Conservation (phyloP, 2,113 vertebrate species). For the Hepsetus odoe region DNA sequence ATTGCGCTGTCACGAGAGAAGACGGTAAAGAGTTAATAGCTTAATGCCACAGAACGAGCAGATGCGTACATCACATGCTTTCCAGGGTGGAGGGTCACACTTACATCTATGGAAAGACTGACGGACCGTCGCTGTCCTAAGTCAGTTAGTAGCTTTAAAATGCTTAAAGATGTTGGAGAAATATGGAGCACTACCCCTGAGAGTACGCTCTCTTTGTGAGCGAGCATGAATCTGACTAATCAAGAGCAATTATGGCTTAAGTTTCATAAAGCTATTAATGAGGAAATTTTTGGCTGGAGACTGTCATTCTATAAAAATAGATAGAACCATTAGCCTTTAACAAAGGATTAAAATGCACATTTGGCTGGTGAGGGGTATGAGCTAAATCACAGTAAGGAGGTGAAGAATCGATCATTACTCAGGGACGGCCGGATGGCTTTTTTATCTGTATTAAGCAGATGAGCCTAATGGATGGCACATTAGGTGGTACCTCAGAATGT, state of each 20-base stretch:
- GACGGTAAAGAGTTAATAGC: constrained; percentile 50
- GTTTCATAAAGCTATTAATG: constrained; percentile 42
- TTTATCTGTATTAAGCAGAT: constrained; percentile 55
- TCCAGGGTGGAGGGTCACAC: constrained; percentile 25
- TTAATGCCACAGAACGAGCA: constrained; percentile 54
- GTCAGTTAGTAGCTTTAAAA: constrained; percentile 16
- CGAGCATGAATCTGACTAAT: constrained; percentile 40
- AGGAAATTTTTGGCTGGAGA: constrained; percentile 30
- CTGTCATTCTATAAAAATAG: constrained; percentile 49
- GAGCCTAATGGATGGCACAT: constrained; percentile 53
- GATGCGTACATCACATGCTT: constrained; percentile 49
- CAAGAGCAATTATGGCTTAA: constrained; percentile 45
- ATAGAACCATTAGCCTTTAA: constrained; percentile 54
- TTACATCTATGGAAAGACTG: constrained; percentile 26
- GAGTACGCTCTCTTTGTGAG: constrained; percentile 22
- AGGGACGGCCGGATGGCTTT: constrained; percentile 44
- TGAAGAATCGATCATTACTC: constrained; percentile 51
- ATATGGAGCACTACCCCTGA: not conserved
- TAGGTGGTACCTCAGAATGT: constrained; percentile 46
- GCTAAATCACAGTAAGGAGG: constrained; percentile 52
- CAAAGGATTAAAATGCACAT: constrained; percentile 54
- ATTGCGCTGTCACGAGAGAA: constrained; percentile 43
- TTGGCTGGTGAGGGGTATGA: constrained; percentile 39
- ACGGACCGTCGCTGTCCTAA: constrained; percentile 15
- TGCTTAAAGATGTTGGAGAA: not conserved